Conservation (phyloP, 1,140 invertebrate species). For the Drosophila miranda region DNA sequence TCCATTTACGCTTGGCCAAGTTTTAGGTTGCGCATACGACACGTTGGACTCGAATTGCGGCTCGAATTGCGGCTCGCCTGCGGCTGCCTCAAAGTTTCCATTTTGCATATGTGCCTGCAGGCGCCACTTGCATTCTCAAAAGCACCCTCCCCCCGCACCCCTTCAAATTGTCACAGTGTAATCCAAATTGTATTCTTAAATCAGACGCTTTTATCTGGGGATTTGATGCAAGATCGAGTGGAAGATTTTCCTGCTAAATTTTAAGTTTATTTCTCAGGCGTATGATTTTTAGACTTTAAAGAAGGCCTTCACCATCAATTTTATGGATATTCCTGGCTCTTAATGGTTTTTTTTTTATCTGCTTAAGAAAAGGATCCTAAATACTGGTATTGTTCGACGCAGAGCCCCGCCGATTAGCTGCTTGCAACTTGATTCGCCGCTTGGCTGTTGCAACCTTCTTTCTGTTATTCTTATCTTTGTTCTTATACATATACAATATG, state of each 20-base stretch:
- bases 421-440: too few species aligned
- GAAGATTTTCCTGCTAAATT: conserved; percentile 8
- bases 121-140: conserved; percentile 55
- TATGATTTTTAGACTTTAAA: too few species aligned
- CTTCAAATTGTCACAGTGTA: conserved; percentile 29
- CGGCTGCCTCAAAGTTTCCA: conserved; percentile 56
- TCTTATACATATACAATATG: too few species aligned
- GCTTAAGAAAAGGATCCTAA: too few species aligned
- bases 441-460: too few species aligned
- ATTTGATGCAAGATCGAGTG: conserved; percentile 19
- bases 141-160: background rate
- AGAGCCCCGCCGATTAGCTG: too few species aligned
- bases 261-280: too few species aligned
- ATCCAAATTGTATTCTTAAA: conserved; percentile 45
- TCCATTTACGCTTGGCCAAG: conserved; percentile 76
- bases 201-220: conserved; percentile 31
- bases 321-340: too few species aligned
- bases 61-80: too few species aligned
- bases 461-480: too few species aligned
- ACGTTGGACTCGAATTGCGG: conserved; percentile 52
- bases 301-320: background rate
- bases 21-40: conserved; percentile 75
- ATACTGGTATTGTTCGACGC: too few species aligned
- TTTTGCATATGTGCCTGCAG: conserved; percentile 72
- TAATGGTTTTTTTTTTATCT: too few species aligned